phyloP scores from a whole-genome alignment of 2,797 vertebrate species.

The Trachops cirrhosus region DNA sequence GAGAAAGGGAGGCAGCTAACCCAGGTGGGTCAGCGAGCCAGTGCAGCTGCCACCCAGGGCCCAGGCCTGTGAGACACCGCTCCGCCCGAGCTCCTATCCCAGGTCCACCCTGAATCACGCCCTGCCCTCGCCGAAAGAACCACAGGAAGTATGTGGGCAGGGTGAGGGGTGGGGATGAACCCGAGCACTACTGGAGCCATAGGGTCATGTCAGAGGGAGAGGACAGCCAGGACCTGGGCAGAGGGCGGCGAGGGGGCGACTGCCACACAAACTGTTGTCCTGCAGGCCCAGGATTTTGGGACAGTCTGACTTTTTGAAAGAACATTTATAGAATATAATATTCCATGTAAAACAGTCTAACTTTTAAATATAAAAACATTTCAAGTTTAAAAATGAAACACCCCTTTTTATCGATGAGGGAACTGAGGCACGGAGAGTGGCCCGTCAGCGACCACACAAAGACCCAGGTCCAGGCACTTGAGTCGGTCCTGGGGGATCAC shows the following conservation, averaged over 20 bases:
- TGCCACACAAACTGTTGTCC: neutral
- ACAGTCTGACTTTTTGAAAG: neutral
- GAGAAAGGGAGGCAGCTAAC: neutral
- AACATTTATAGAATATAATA: neutral
- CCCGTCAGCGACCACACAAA: neutral
- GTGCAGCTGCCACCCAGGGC: neutral
- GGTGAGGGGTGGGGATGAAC: neutral
- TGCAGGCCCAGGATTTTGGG: neutral
- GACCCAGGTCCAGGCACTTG: no score
- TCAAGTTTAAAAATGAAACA: neutral
- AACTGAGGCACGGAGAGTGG: neutral
- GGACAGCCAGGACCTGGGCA: neutral
- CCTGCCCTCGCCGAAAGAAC: rapidly evolving
- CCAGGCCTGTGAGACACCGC: rapidly evolving
- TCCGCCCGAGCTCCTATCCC: rapidly evolving
- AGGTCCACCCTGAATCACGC: no score
- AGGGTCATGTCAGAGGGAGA: neutral
- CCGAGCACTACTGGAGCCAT: rapidly evolving
- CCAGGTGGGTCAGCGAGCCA: neutral
- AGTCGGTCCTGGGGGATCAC: neutral
- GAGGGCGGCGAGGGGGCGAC: neutral
- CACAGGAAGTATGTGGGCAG: neutral
- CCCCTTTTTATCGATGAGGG: neutral
- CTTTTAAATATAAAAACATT: neutral
- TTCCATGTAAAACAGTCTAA: neutral